Evolutionary conservation across 1,140 invertebrate species (phyloP).

Genomic region (Musca domestica): DNA sequence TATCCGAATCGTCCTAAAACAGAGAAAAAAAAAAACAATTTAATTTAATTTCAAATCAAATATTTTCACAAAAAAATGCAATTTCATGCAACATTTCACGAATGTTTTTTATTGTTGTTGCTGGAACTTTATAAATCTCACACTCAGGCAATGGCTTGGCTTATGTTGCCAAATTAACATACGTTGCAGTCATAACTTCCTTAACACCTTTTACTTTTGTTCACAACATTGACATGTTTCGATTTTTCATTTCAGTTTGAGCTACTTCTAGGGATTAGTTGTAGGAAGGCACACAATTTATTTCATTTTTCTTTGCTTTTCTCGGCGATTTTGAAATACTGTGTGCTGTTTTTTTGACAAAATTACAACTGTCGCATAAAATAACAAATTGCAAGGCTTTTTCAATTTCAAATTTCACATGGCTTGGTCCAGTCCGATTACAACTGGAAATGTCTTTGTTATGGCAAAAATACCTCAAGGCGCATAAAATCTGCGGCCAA

Average conservation of each 20-base stretch:
- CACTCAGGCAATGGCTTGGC: constrained; percentile 21
- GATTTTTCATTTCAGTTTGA: constrained; percentile 1
- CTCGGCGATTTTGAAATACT: too few relatives aligned
- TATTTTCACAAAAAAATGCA: constrained; percentile 15
- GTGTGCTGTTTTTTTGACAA: too few relatives aligned
- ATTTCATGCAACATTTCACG: background rate
- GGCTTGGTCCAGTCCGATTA: too few relatives aligned
- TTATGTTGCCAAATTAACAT: constrained; percentile 16
- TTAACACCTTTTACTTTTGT: constrained; percentile 25
- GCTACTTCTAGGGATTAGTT: too few relatives aligned
- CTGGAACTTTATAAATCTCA: too few relatives aligned
- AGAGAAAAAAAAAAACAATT: constrained; percentile 26
- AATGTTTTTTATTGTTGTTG: constrained; percentile 27
- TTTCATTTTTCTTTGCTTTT: too few relatives aligned
- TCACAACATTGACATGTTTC: constrained; percentile 36
- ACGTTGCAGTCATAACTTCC: constrained; percentile 16
- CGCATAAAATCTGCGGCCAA: constrained; percentile 25
- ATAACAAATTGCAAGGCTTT: too few relatives aligned
- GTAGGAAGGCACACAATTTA: too few relatives aligned
- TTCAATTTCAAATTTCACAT: too few relatives aligned
- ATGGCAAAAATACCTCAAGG: background rate
- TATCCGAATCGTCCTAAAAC: constrained; percentile 36
- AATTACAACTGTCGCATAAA: too few relatives aligned
- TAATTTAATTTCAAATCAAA: constrained; percentile 29
- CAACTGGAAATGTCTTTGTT: background rate